phyloP scores from a whole-genome alignment of 2,888 invertebrate species.

The Amphipyra berbera region DNA sequence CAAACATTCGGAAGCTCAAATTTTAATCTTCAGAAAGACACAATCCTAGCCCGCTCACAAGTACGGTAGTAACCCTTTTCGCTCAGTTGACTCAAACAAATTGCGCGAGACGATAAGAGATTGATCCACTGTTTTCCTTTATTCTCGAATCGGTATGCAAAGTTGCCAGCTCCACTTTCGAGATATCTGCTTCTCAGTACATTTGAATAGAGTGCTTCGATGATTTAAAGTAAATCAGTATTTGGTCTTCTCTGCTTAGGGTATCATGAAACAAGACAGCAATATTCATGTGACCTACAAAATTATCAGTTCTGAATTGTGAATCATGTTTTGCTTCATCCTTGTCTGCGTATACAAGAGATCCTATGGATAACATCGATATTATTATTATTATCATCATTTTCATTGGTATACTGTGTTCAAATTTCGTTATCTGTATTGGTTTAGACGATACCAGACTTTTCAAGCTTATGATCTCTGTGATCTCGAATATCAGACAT shows the following conservation, averaged over 20 bases:
- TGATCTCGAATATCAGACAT: too few species aligned
- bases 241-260: neutral
- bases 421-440: too few species aligned
- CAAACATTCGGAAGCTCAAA: neutral
- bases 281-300: too few species aligned
- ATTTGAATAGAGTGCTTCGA: slow-evolving; percentile 18
- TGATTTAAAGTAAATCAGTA: slow-evolving; percentile 8
- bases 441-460: too few species aligned
- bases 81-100: slow-evolving; percentile 49
- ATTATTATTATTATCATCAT: too few species aligned
- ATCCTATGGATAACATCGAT: too few species aligned
- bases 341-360: too few species aligned
- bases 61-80: slow-evolving; percentile 21
- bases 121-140: slow-evolving; percentile 46
- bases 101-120: slow-evolving; percentile 48
- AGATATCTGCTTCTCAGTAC: slow-evolving; percentile 31
- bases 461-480: too few species aligned
- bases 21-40: slow-evolving; percentile 5
- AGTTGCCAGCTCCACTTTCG: slow-evolving; percentile 36
- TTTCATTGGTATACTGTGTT: too few species aligned
- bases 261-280: too few species aligned
- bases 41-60: slow-evolving; percentile 1
- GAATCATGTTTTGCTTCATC: too few species aligned
- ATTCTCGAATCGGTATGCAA: slow-evolving; percentile 54
- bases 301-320: too few species aligned